phyloP scores from a whole-genome alignment of 2,888 invertebrate species.

The Mallateleia sp. region DNA sequence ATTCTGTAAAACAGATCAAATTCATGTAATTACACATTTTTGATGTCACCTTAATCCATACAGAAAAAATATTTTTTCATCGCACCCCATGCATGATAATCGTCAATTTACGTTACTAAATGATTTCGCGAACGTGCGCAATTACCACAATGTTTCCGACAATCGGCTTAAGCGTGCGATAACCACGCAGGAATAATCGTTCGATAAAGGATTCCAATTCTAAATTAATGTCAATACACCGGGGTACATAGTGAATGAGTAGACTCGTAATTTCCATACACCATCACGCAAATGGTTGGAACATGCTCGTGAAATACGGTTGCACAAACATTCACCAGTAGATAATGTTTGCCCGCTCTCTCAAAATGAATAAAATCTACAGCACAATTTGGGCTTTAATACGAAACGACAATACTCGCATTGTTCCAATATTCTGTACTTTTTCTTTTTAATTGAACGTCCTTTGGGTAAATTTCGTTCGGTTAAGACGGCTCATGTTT shows the following conservation, averaged over 20 bases:
- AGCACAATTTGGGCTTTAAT: slow-evolving; percentile 18
- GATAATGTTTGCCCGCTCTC: slow-evolving; percentile 36
- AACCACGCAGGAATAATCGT: slow-evolving; percentile 72
- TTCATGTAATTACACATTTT: not conserved
- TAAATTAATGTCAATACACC: slow-evolving; percentile 76
- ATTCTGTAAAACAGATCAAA: not conserved
- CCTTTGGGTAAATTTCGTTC: too few relatives aligned
- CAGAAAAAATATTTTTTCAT: not conserved
- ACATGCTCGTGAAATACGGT: slow-evolving; percentile 35
- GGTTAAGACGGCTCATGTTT: too few relatives aligned
- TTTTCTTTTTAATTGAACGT: too few relatives aligned
- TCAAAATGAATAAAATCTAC: slow-evolving; percentile 38
- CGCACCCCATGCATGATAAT: slow-evolving; percentile 6
- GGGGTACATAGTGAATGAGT: slow-evolving; percentile 79
- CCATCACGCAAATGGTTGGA: slow-evolving; percentile 33
- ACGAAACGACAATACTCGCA: too few relatives aligned
- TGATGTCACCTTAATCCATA: not conserved
- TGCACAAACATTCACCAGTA: slow-evolving; percentile 35
- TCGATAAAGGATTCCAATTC: slow-evolving; percentile 78
- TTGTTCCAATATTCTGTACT: too few relatives aligned
- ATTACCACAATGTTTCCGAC: slow-evolving; percentile 53
- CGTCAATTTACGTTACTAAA: slow-evolving; percentile 28
- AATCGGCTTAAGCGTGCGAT: slow-evolving; percentile 55
- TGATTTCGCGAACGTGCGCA: slow-evolving; percentile 47
- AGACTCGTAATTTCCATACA: slow-evolving; percentile 59